Conservation (phyloP, 1,140 invertebrate species). For the Parasteatoda tepidariorum region DNA sequence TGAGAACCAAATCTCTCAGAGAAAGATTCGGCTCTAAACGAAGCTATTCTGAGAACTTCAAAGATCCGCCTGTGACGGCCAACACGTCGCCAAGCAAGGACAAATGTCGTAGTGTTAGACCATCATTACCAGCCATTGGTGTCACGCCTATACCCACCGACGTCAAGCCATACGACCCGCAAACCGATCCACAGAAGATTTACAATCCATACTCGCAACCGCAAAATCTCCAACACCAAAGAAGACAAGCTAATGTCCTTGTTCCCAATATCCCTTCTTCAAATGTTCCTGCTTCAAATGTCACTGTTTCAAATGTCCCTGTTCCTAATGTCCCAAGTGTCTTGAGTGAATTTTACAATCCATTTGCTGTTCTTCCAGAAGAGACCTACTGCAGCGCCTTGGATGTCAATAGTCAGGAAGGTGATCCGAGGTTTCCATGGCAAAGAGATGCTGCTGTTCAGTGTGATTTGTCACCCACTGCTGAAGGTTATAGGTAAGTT, state of each 20-base stretch:
- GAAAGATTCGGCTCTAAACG: constrained; percentile 65
- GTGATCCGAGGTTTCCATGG: constrained; percentile 67
- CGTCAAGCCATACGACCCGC: neutral
- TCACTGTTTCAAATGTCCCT: too few species aligned
- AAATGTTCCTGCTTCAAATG: too few species aligned
- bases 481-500: constrained; percentile 38
- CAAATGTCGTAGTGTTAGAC: neutral
- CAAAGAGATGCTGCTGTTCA: constrained; percentile 68
- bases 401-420: constrained; percentile 67
- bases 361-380: constrained; percentile 61
- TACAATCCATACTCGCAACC: constrained; percentile 33
- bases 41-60: constrained; percentile 65
- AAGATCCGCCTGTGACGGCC: constrained; percentile 49
- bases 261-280: too few species aligned
- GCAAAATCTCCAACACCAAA: constrained; percentile 35
- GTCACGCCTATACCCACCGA: neutral
- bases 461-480: constrained; percentile 64
- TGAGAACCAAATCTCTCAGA: constrained; percentile 64
- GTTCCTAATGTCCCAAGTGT: too few species aligned
- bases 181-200: constrained; percentile 17
- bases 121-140: constrained; percentile 22
- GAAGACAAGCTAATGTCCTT: neutral
- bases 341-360: constrained; percentile 45
- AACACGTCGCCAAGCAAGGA: constrained; percentile 8
- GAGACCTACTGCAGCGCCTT: constrained; percentile 64